Base-by-base conservation (phyloP, 1,140 invertebrate genomes). In the Pectinophora gossypiella region DNA sequence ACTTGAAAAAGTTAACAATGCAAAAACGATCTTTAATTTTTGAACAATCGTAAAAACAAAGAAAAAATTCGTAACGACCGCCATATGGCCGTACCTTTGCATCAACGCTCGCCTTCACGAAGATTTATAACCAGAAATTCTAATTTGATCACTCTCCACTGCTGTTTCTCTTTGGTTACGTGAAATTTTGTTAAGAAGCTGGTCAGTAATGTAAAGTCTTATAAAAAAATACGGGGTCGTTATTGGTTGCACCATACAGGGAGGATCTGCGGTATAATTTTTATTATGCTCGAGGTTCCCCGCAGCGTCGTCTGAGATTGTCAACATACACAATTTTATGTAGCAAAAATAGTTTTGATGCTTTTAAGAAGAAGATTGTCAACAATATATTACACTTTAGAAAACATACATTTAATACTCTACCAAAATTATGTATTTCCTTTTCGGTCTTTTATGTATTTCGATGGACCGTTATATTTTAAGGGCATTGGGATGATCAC, bases 71-170 rank as follows among this genome's bases (percentile, higher is more conserved):
- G 69, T 76, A 73, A 70, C 68, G 68, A 71, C 68, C 77, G 57
- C 79, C 78, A 81, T 80, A 80, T 85, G 82, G 76, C n/a, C 78
- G 80, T 84, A 76, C 55, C 13, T 23, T 21, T 2, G 40, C 64
- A 59, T 61, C 61, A 56, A 54, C 63, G 64, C 64, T 52, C 64
- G 65, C 61, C 66, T 72, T 68, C 51, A 46, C 32, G 38, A 69
- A 67, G 64, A 76, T 72, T 69, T 66, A 71, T 68, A 27, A 23
- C 55, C 59, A 51, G 43, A 60, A 43, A 54, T 51, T 47, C 46
- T 38, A 27, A 47, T 18, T 38, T 19, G 20, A 21, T n/a, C 7
- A 7, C 48, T 22, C 13, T 67, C 53, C 67, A 68, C 71, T 67
- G 54, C 67, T 48, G 9, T n/a, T 4, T 59, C 27, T 16, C n/a